Evolutionary conservation across 37 sponge, comb jelly and placozoan genomes (phyloP).

Genomic region (Spongilla lacustris): DNA sequence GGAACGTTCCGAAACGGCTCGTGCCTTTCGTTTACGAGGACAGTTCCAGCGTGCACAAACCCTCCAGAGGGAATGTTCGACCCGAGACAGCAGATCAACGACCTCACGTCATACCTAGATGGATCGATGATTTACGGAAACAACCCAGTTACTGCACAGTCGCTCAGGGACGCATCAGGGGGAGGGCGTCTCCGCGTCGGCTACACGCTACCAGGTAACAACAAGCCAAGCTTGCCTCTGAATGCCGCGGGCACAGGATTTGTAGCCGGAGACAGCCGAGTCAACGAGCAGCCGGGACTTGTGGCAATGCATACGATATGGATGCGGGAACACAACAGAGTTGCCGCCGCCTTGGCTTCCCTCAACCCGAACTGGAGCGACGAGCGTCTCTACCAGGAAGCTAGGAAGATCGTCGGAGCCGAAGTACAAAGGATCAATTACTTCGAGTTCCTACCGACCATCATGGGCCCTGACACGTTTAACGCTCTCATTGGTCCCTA

Average conservation of each 20-base stretch:
- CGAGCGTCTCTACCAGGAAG: conserved; percentile 86
- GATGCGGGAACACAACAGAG: conserved; percentile 95
- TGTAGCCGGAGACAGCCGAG: conserved; percentile 85
- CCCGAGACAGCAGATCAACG: conserved; percentile 69
- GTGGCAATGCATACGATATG: conserved; percentile 95
- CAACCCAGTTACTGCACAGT: neutral
- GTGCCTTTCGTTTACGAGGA: conserved; percentile 63
- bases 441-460: conserved; percentile 84
- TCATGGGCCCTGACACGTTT: conserved; percentile 61
- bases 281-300: conserved; percentile 88
- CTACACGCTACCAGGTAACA: neutral
- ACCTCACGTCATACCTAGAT: conserved; percentile 73
- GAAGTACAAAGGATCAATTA: conserved; percentile 84
- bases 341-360: conserved; percentile 59
- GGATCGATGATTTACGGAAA: conserved; percentile 80
- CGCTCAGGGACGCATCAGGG: neutral
- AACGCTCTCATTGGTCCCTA: conserved; percentile 59
- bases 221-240: neutral
- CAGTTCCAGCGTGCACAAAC: conserved; percentile 50
- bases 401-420: conserved; percentile 89
- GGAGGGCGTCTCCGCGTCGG: conserved; percentile 24
- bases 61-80: neutral
- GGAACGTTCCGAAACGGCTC: conserved; percentile 25
- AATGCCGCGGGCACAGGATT: conserved; percentile 36
- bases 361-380: conserved; percentile 87